phyloP scores from a whole-genome alignment of 2,888 invertebrate species.

The Saturnia japonica region DNA sequence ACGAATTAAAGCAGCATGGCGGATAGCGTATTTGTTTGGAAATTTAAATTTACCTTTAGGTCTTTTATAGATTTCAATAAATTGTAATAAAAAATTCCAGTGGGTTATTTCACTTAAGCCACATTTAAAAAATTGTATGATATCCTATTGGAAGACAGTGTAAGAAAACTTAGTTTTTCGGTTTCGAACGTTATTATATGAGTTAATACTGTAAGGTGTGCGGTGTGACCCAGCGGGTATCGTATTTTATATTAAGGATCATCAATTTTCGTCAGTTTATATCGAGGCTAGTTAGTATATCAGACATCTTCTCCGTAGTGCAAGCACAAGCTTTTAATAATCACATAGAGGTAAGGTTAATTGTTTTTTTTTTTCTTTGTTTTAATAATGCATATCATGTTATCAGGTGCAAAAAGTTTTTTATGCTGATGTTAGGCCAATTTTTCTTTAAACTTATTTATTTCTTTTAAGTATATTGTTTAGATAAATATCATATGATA shows the following conservation, averaged over 20 bases:
- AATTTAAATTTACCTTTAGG: too few relatives aligned
- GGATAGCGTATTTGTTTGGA: too few relatives aligned
- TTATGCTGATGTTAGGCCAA: slow-evolving; percentile 61
- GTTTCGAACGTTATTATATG: neutral
- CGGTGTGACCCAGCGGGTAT: slow-evolving; percentile 13
- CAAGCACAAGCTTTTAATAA: slow-evolving; percentile 38
- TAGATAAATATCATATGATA: slow-evolving; percentile 32
- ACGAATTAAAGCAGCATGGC: too few relatives aligned
- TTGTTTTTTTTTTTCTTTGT: slow-evolving; percentile 16
- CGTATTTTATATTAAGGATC: slow-evolving; percentile 75
- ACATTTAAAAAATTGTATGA: too few relatives aligned
- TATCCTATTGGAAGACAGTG: neutral
- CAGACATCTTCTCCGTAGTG: slow-evolving; percentile 32
- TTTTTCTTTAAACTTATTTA: slow-evolving; percentile 30
- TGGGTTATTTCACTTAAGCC: too few relatives aligned
- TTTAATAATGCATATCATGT: slow-evolving; percentile 45
- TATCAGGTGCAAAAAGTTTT: slow-evolving; percentile 33
- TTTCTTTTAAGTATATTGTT: neutral
- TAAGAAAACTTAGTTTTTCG: neutral
- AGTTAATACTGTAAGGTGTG: neutral
- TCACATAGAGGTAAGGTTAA: slow-evolving; percentile 11
- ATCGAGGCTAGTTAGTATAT: slow-evolving; percentile 62
- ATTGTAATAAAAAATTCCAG: too few relatives aligned
- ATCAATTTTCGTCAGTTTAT: slow-evolving; percentile 49
- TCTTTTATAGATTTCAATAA: too few relatives aligned